Evolutionary conservation across 2,888 invertebrate genomes (phyloP), one percentile per base, ranked within the genome.

Genomic region (Ophioninae sp.): DNA sequence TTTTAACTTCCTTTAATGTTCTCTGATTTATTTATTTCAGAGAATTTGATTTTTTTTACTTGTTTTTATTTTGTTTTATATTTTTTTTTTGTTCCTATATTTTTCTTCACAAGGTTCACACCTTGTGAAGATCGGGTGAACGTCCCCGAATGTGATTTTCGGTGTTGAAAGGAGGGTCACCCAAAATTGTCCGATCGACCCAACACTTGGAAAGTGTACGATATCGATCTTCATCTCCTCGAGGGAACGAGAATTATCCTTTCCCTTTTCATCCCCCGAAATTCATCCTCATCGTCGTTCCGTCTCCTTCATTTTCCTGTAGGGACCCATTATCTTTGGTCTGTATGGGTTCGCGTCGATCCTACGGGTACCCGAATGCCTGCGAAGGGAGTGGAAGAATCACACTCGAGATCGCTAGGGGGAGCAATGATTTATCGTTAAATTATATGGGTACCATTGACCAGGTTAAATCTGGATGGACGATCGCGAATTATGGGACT

Each of bases 81-180:
- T 30, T 30, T 30, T 30, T 30, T 30, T 30, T 3, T 30, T 30
- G 1, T 30, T 30, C 3, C 1, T 30, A 2, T 30, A 30, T 30
- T 30, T 30, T 30, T 30, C 3, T 30, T 3, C 30, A 51, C 71
- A 22, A 20, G 79, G 69, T 71, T 71, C 72, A n/a, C 67, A 67
- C 56, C 79, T 72, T 44, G 69, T 71, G 72, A 56, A 44, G 41
- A 88, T 88, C 85, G 82, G 87, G 87, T 86, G 87, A 88, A 87
- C 82, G 87, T 84, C 84, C 87, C 82, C 79, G 79, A 58, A 75
- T 75, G 71, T 76, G 63, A 23, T 79, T 76, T 76, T 10, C 74
- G 63, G 67, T 68, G 67, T 20, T 72, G 63, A 56, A 82, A 58
- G 72, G 78, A 80, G 85, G 56, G 63, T 63, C 56, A 74, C 80